Evolutionary conservation across 1,140 invertebrate species (phyloP), one percentile per base, ranked within the genome.

Genomic region (Bombus cullumanus): DNA sequence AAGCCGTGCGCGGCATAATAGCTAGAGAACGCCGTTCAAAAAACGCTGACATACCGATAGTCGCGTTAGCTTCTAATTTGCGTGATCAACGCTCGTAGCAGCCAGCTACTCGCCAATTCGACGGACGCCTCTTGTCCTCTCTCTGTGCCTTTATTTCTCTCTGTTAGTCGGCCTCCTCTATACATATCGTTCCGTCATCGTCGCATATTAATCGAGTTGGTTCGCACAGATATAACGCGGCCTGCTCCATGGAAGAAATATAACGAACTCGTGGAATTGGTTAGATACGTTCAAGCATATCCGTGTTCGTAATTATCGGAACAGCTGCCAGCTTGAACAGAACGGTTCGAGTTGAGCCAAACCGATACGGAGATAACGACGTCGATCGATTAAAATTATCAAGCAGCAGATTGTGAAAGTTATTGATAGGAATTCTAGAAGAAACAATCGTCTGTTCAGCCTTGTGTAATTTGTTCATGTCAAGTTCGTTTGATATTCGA

Each of bases 61-160:
- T 75, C 82, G 64, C 71, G 82, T 84, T 84, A 71, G 82, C 75
- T 71, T 84, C 82, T 84, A 84, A 84, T 84, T 84, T 78, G 82
- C 82, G 64, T 84, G 64, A 84, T 71, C 81, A 53, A 25, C 37
- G 43, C 59, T n/a, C 28, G 59, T 62, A n/a, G 12, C 59, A 62
- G 59, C 28, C 59, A 62, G 59, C 28, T 13, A n/a, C 28, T 62
- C 59, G 59, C 59, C 59, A n/a, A 62, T 28, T 62, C 59, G 28
- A 62, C 59, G 59, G 28, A 62, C 59, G 59, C 28, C 28, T n/a
- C 59, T 62, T n/a, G 59, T 62, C 59, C 57, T 59, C 57, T 59
- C 59, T 62, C 59, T n/a, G 59, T 62, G 28, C 59, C 59, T 62
- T n/a, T n/a, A 62, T 62, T 62, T 62, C 59, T 62, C 59, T 62